Evolutionary conservation across 2,888 invertebrate species (phyloP).

Genomic region (Synanthedon andrenaeformis): DNA sequence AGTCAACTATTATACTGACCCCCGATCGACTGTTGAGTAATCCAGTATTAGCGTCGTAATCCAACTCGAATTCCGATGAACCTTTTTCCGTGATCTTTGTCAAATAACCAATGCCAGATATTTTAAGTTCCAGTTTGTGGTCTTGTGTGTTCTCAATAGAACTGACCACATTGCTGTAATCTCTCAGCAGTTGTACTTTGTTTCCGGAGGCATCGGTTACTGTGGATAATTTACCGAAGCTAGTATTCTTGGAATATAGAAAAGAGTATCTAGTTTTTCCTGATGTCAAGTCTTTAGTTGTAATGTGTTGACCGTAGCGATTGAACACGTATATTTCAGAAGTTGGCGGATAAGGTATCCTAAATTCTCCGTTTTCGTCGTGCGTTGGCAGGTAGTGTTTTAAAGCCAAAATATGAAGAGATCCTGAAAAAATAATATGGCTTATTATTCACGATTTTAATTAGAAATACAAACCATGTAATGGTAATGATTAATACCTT

Average conservation of each 20-base stretch:
- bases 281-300: slow-evolving; percentile 94
- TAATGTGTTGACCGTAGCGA: slow-evolving; percentile 95
- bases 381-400: slow-evolving; percentile 90
- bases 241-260: slow-evolving; percentile 96
- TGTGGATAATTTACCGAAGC: slow-evolving; percentile 92
- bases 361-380: slow-evolving; percentile 90
- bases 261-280: slow-evolving; percentile 95
- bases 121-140: slow-evolving; percentile 90
- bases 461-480: background rate
- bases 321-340: slow-evolving; percentile 95
- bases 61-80: slow-evolving; percentile 87
- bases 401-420: slow-evolving; percentile 84
- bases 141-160: slow-evolving; percentile 95
- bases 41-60: slow-evolving; percentile 91
- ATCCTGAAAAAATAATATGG: slow-evolving; percentile 60
- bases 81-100: slow-evolving; percentile 91
- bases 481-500: slow-evolving; percentile 66
- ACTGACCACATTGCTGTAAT: slow-evolving; percentile 92
- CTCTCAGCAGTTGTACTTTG: slow-evolving; percentile 90
- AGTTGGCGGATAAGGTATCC: slow-evolving; percentile 92
- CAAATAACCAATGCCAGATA: slow-evolving; percentile 92
- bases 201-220: slow-evolving; percentile 95
- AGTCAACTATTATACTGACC: slow-evolving; percentile 49
- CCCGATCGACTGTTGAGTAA: slow-evolving; percentile 87
- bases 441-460: background rate